Evolutionary conservation across 2,797 vertebrate species (phyloP).

Genomic region (Halcyon smyrnensis): DNA sequence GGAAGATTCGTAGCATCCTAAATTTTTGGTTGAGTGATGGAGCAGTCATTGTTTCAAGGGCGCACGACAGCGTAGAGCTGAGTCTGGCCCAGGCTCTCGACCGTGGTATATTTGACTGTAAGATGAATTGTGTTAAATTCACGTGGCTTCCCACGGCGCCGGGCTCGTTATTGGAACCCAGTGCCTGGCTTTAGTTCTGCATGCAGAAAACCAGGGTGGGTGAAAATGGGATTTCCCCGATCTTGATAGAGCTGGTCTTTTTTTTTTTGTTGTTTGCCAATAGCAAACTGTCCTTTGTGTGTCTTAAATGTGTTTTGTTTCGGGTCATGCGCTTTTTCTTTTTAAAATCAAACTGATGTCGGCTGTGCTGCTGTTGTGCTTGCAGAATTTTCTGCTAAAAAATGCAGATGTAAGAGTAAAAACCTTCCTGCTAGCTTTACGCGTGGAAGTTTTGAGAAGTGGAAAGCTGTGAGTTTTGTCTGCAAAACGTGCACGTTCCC

Average conservation of each 20-base stretch:
- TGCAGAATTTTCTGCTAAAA: slow-evolving; percentile 12
- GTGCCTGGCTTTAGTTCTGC: slow-evolving; percentile 11
- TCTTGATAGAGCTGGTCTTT: background rate
- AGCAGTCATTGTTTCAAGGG: slow-evolving; percentile 47
- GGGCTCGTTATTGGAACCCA: slow-evolving; percentile 20
- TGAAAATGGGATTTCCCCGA: slow-evolving; percentile 49
- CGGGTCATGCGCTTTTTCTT: slow-evolving; percentile 6
- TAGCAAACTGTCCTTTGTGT: slow-evolving; percentile 49
- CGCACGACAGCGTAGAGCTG: background rate
- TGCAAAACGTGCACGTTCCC: background rate
- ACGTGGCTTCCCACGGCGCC: background rate
- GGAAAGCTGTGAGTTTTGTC: background rate
- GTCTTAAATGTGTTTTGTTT: slow-evolving; percentile 53
- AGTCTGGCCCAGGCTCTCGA: slow-evolving; percentile 20
- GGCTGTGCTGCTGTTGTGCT: background rate
- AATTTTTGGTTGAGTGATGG: slow-evolving; percentile 33
- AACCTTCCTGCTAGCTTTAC: background rate
- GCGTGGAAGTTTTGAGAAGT: background rate
- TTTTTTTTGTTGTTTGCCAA: slow-evolving; percentile 12
- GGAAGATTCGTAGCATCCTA: background rate
- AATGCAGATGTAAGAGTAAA: background rate
- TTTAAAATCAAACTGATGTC: background rate
- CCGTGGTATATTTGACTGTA: slow-evolving; percentile 11
- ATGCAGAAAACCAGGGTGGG: slow-evolving; percentile 3
- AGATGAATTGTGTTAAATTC: slow-evolving; percentile 44